Evolutionary conservation across 1,140 invertebrate genomes (phyloP).

Genomic region (Atta colombica): DNA sequence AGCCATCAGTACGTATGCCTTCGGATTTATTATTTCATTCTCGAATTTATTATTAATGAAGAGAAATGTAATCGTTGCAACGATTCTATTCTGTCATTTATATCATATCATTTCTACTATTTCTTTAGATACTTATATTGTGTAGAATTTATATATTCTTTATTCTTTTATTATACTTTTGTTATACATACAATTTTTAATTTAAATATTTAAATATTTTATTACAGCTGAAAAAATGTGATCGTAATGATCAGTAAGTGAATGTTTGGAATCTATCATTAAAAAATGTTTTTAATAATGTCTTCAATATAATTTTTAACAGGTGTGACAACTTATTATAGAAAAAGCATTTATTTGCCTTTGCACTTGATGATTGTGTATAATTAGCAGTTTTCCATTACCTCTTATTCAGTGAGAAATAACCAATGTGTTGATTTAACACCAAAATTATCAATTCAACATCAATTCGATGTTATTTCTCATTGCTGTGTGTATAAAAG

Average conservation of each 20-base stretch:
- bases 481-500: conserved; percentile 1
- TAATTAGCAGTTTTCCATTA: neutral
- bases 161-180: conserved; percentile 34
- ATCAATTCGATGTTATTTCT: too few species aligned
- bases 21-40: conserved; percentile 12
- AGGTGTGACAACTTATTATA: neutral
- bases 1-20: conserved; percentile 91
- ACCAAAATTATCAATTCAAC: too few species aligned
- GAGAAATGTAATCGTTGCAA: neutral
- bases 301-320: conserved; percentile 12
- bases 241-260: conserved; percentile 73
- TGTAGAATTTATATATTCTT: neutral
- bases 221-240: conserved; percentile 80
- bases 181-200: conserved; percentile 23
- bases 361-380: neutral
- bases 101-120: neutral
- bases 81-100: neutral
- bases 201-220: conserved; percentile 26
- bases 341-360: neutral
- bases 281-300: neutral
- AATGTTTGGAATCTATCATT: neutral
- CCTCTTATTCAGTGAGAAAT: neutral
- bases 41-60: neutral
- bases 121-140: neutral
- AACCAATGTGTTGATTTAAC: too few species aligned